Conservation (phyloP, 2,113 vertebrate species). For the Eublepharis macularius region DNA sequence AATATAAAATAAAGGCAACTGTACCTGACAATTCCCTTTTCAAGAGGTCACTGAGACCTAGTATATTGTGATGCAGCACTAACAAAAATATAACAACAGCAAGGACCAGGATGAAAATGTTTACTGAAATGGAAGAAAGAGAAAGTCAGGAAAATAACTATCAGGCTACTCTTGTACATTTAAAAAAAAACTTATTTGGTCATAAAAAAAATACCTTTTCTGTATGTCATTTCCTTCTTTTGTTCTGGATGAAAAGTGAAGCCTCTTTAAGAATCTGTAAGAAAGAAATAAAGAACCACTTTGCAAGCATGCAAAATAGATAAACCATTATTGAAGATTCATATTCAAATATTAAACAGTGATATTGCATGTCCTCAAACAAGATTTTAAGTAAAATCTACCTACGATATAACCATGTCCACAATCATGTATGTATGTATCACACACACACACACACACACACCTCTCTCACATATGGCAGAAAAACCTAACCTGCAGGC, state of each 20-base stretch:
- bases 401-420: neutral
- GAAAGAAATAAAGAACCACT: slow-evolving; percentile 29
- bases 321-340: neutral
- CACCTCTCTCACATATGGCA: too few species aligned
- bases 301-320: neutral
- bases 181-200: neutral
- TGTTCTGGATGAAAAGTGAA: slow-evolving; percentile 37
- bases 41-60: slow-evolving; percentile 90
- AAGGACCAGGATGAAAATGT: slow-evolving; percentile 86
- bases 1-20: neutral
- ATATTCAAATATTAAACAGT: neutral
- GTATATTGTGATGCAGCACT: slow-evolving; percentile 90
- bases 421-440: neutral
- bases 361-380: neutral
- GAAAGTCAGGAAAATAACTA: slow-evolving; percentile 36
- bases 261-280: slow-evolving; percentile 48
- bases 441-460: too few species aligned
- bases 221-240: slow-evolving; percentile 78
- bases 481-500: too few species aligned
- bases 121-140: slow-evolving; percentile 80
- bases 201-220: slow-evolving; percentile 77
- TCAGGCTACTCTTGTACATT: neutral
- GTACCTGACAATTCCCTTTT: slow-evolving; percentile 85
- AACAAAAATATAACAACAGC: slow-evolving; percentile 87
- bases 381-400: neutral